A percentile compares a stretch with the other conserved stretches of the same genome.
Evolutionary conservation across 2,113 vertebrate species (phyloP).

Genomic region (Cynocephalus volans): DNA sequence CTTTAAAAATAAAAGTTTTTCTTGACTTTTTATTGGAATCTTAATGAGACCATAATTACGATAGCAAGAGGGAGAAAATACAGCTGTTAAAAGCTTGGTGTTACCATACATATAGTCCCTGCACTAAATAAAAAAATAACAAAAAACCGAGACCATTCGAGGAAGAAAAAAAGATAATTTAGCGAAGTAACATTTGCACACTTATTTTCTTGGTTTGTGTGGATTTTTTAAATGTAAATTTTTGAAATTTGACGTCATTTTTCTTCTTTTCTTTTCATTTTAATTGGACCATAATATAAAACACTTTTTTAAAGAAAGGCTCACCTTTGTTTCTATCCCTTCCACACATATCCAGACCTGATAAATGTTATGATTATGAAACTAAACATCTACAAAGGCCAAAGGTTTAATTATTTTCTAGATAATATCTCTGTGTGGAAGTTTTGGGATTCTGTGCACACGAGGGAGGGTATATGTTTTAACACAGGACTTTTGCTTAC

Average conservation of each 20-base stretch:
- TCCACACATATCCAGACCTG: neutral
- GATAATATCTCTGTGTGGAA: neutral
- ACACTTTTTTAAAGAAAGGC: neutral
- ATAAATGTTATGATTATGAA: neutral
- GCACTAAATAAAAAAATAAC: constrained; percentile 55
- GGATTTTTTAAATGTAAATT: constrained; percentile 36
- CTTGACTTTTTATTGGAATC: constrained; percentile 89
- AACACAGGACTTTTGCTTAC: neutral
- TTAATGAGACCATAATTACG: constrained; percentile 91
- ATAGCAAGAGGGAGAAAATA: constrained; percentile 79
- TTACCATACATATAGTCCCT: constrained; percentile 70
- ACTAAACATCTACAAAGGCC: neutral
- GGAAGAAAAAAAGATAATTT: constrained; percentile 79
- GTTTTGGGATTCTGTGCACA: neutral
- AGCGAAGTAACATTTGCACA: constrained; percentile 81
- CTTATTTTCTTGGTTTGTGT: constrained; percentile 74
- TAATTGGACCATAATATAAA: constrained; percentile 58
- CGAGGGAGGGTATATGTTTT: neutral
- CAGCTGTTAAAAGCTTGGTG: constrained; percentile 85
- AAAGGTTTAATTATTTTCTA: neutral
- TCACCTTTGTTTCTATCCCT: neutral
- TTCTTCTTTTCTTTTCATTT: constrained; percentile 77
- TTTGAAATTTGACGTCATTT: constrained; percentile 38
- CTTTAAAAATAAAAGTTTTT: constrained; percentile 81
- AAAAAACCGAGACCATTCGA: constrained; percentile 55